Percentiles rank a stretch among this genome's conserved stretches.
Evolutionary conservation across 1,140 invertebrate genomes (phyloP).

Genomic region (Orchesella cincta): DNA sequence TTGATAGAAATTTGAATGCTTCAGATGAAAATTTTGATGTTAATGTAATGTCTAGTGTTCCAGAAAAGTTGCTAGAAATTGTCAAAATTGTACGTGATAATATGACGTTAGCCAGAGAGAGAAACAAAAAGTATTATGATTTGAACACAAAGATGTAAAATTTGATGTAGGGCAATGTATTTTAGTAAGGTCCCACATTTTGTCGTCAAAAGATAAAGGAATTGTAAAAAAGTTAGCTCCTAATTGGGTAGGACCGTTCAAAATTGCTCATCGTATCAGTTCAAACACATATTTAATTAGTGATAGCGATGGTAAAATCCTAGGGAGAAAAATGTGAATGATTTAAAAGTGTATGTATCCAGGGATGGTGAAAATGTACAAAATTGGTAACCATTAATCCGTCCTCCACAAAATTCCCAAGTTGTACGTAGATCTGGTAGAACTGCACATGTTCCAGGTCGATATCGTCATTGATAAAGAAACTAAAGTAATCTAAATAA

Average conservation of each 20-base stretch:
- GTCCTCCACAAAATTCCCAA: no score
- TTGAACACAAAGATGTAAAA: background rate
- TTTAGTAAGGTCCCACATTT: background rate
- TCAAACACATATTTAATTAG: background rate
- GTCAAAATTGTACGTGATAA: constrained; percentile 33
- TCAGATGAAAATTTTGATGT: background rate
- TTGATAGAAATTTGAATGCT: constrained; percentile 25
- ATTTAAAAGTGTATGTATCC: constrained; percentile 9
- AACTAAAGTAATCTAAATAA: no score
- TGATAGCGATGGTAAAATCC: background rate
- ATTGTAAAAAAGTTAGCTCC: constrained; percentile 8
- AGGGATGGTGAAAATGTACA: no score
- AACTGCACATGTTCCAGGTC: no score
- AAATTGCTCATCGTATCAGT: background rate
- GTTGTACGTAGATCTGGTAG: no score
- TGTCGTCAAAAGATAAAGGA: constrained; percentile 3
- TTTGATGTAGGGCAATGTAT: constrained; percentile 35
- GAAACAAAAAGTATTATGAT: constrained; percentile 35
- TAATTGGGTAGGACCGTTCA: constrained; percentile 26
- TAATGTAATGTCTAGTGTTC: background rate
- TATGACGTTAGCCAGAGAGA: constrained; percentile 11
- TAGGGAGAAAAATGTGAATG: constrained; percentile 14
- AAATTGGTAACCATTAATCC: no score
- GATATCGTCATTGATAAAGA: no score
- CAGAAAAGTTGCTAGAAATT: constrained; percentile 26